phyloP scores from a whole-genome alignment of 2,113 vertebrate genomes.

The Odobenus rosmarus region DNA sequence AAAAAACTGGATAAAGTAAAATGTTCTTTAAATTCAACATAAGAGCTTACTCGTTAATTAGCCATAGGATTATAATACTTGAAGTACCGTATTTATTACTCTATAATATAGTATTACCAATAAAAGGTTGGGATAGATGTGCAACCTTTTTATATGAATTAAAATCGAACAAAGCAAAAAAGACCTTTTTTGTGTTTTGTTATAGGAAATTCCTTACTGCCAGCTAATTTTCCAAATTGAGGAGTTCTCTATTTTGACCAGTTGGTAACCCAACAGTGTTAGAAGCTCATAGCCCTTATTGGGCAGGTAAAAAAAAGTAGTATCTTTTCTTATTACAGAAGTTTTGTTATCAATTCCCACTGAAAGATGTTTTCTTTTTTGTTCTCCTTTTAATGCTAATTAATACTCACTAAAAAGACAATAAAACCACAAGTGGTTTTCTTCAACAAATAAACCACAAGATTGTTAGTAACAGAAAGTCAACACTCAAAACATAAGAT shows the following conservation, averaged over 20 bases:
- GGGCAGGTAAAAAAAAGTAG: not conserved
- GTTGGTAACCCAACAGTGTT: not conserved
- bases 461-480: slow-evolving; percentile 14
- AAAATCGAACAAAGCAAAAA: not conserved
- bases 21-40: not conserved
- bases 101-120: not conserved
- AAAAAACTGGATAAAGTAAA: not conserved
- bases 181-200: not conserved
- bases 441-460: not conserved
- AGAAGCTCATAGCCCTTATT: not conserved
- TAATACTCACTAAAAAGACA: not conserved
- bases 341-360: not conserved
- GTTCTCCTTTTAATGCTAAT: not conserved
- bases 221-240: slow-evolving; percentile 12
- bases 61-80: not conserved
- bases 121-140: not conserved
- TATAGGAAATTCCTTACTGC: not conserved
- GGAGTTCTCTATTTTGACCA: not conserved
- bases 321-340: not conserved
- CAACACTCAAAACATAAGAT: not conserved
- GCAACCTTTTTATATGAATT: slow-evolving; percentile 18
- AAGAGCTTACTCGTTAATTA: not conserved
- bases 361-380: not conserved
- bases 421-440: slow-evolving; percentile 10
- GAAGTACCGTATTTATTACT: not conserved